phyloP scores from a whole-genome alignment of 2,797 vertebrate genomes.

The Neopelma chrysocephalum region DNA sequence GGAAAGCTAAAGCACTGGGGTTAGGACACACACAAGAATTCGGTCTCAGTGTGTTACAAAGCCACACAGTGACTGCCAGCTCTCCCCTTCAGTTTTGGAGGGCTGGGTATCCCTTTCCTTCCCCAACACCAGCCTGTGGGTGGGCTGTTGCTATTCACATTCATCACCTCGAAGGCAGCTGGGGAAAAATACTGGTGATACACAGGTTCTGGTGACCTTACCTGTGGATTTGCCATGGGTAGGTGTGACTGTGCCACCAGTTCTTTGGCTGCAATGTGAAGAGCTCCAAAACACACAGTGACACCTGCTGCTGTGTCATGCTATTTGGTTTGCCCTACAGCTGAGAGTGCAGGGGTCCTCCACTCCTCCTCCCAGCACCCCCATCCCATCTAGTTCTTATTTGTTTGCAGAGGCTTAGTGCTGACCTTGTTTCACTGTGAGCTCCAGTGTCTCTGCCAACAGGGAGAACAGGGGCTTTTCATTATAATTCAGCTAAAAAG shows the following conservation, averaged over 20 bases:
- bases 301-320: background rate
- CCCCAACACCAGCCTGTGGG: background rate
- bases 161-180: background rate
- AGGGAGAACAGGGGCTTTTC: background rate
- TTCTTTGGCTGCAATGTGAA: fast-evolving
- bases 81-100: background rate
- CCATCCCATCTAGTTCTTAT: background rate
- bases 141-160: background rate
- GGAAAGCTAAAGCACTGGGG: background rate
- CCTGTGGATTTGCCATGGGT: background rate
- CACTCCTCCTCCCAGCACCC: background rate
- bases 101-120: background rate
- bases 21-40: background rate
- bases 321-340: background rate
- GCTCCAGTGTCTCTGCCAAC: background rate
- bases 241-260: background rate
- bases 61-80: background rate
- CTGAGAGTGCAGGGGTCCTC: fast-evolving
- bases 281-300: background rate
- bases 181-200: background rate
- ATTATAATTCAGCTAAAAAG: background rate
- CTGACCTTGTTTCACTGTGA: background rate
- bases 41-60: background rate
- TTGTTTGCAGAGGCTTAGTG: background rate
- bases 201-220: background rate